Conservation (phyloP, 2,797 vertebrate genomes). For the Falco novaeseelandiae region DNA sequence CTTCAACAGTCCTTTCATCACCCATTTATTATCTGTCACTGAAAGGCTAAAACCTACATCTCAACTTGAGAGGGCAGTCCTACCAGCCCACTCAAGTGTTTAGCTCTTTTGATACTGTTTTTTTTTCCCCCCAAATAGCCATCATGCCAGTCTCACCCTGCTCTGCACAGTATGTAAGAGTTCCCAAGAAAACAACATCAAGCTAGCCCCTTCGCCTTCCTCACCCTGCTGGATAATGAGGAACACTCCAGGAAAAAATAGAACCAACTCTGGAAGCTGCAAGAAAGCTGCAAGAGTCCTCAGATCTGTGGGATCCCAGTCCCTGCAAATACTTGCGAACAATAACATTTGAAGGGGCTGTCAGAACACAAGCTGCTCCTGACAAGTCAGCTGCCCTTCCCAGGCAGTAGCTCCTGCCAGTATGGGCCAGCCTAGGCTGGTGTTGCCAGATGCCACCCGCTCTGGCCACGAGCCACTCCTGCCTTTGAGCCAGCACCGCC, state of each 20-base stretch:
- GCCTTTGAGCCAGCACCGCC: neutral
- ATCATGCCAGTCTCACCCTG: neutral
- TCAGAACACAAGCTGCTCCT: neutral
- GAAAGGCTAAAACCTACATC: neutral
- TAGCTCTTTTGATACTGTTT: neutral
- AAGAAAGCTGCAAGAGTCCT: neutral
- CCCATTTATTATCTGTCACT: neutral
- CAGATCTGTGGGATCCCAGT: neutral
- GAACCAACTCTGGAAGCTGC: neutral
- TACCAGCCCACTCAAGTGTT: neutral
- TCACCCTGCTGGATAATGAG: fast-evolving
- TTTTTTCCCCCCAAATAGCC: neutral
- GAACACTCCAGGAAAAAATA: neutral
- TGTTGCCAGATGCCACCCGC: neutral
- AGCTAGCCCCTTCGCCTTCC: neutral
- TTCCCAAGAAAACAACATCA: neutral
- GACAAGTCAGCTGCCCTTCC: neutral
- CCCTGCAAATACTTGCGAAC: neutral
- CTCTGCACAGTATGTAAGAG: neutral
- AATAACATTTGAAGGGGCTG: neutral
- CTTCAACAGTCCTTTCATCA: neutral
- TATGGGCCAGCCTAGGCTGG: neutral
- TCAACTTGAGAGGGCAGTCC: neutral
- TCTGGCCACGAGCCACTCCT: neutral
- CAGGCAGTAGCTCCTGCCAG: neutral